Conservation (phyloP, 2,797 vertebrate genomes). For the Acrossocheilus wenchowensis region DNA sequence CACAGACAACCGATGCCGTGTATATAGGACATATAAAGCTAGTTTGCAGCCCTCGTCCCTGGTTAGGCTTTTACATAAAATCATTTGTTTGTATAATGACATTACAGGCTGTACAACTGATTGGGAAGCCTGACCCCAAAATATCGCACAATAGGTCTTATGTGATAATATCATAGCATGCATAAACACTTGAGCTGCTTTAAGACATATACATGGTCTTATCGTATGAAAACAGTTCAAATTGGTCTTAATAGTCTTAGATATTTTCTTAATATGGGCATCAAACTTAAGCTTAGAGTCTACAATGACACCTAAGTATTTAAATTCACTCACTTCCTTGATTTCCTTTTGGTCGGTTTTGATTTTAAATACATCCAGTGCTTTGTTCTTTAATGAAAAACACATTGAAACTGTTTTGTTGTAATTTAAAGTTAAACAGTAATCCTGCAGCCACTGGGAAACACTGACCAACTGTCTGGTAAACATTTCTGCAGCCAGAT, state of each 20-base stretch:
- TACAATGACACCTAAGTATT: not conserved
- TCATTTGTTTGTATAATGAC: slow-evolving; percentile 6
- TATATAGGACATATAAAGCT: not conserved
- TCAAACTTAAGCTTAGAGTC: not conserved
- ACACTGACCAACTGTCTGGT: not conserved
- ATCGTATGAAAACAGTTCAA: not conserved
- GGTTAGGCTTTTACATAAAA: not conserved
- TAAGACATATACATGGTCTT: not conserved
- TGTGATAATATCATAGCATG: not conserved
- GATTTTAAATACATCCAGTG: too few relatives aligned
- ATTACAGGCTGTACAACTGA: not conserved
- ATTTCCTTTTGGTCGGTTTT: too few relatives aligned
- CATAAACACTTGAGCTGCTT: not conserved
- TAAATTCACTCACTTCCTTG: not conserved
- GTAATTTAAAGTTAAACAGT: too few relatives aligned
- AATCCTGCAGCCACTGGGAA: too few relatives aligned
- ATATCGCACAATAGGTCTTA: not conserved
- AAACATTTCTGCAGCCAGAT: slow-evolving; percentile 3
- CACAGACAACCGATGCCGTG: not conserved
- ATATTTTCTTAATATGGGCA: not conserved
- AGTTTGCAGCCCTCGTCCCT: not conserved
- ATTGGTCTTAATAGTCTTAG: not conserved
- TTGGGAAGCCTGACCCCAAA: not conserved
- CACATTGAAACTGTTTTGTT: too few relatives aligned
- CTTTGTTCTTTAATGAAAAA: too few relatives aligned